These are phyloP conservation scores for Lycaon pictus DNA, from an alignment of 2,113 vertebrate genomes.

Conservation along the genomic window DNA sequence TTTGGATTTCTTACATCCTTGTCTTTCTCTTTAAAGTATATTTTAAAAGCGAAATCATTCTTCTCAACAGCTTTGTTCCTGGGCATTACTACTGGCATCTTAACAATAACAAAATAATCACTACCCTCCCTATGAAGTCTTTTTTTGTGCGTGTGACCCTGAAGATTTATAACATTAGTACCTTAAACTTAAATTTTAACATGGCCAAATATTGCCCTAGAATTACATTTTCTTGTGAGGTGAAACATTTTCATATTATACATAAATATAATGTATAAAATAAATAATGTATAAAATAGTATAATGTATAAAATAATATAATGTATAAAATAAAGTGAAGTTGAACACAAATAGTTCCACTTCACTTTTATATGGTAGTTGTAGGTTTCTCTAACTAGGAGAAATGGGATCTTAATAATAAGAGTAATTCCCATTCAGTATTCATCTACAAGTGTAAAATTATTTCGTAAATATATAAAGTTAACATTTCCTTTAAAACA, in stretches of 20 bases:
- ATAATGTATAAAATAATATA: too few species aligned
- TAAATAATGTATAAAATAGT: too few species aligned
- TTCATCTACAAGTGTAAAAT: too few species aligned
- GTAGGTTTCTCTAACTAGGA: too few species aligned
- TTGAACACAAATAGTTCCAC: too few species aligned
- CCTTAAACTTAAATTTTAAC: neutral
- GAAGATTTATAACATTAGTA: neutral
- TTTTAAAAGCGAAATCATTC: neutral
- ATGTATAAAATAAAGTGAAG: too few species aligned
- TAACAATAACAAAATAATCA: neutral
- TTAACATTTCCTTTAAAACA: too few species aligned
- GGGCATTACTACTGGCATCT: neutral
- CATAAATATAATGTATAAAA: neutral
- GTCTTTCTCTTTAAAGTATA: neutral
- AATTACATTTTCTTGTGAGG: neutral
- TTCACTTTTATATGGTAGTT: too few species aligned
- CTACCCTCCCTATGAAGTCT: neutral
- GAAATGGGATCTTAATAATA: too few species aligned
- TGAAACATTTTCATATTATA: neutral
- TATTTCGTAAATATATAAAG: too few species aligned
- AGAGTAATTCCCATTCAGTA: too few species aligned
- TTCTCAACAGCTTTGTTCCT: neutral
- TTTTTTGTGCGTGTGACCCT: neutral
- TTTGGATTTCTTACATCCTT: neutral
- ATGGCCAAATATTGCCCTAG: neutral